Conservation (phyloP, 2,888 invertebrate genomes). For the Holacanthella duospinosa region DNA sequence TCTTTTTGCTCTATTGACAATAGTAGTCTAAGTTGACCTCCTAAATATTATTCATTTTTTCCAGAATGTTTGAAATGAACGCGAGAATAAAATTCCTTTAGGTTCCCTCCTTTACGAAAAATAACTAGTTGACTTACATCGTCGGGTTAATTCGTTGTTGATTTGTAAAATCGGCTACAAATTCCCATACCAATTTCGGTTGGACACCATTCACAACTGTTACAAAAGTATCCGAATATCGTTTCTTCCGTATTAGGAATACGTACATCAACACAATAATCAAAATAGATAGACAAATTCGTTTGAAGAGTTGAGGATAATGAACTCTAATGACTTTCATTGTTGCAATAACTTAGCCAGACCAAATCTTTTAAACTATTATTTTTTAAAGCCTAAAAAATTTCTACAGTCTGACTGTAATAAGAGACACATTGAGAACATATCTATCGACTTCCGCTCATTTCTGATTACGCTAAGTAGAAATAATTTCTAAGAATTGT, state of each 20-base stretch:
- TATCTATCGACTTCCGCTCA: no score
- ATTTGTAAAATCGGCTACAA: slow-evolving; percentile 63
- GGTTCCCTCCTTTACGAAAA: no score
- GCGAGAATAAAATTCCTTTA: no score
- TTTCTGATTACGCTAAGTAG: no score
- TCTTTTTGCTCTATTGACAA: no score
- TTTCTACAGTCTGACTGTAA: no score
- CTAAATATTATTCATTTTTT: neutral
- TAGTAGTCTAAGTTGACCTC: no score
- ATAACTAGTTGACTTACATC: slow-evolving; percentile 49
- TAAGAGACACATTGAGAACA: no score
- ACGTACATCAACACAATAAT: slow-evolving; percentile 19
- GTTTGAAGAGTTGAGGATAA: neutral
- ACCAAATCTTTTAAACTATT: no score
- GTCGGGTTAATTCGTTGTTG: slow-evolving; percentile 60
- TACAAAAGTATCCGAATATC: slow-evolving; percentile 39
- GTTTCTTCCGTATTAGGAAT: slow-evolving; percentile 20
- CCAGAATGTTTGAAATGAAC: neutral
- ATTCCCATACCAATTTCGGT: slow-evolving; percentile 58
- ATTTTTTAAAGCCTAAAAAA: no score
- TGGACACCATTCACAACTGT: slow-evolving; percentile 48
- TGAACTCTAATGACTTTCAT: neutral
- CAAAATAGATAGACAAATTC: neutral
- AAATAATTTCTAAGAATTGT: no score
- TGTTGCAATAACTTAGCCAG: no score